These are phyloP conservation scores for Sebastes schlegelii DNA, from an alignment of 2,113 vertebrate genomes.

Conservation along the genomic window DNA sequence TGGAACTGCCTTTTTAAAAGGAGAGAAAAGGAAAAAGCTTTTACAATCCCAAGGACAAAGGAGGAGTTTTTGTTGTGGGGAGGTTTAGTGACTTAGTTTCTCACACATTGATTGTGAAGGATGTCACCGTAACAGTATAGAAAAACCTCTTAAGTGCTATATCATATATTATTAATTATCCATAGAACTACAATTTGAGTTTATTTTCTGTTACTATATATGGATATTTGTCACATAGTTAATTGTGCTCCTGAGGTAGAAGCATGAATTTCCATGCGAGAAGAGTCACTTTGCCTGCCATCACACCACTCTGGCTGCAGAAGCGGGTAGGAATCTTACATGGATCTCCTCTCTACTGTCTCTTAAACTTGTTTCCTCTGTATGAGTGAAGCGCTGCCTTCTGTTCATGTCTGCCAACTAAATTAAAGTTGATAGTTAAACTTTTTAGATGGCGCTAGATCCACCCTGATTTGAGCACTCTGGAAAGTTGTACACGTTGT, in stretches of 20 bases:
- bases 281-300: conserved; percentile 92
- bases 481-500: too few species aligned
- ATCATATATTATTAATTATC: not conserved
- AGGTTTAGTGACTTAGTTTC: conserved; percentile 82
- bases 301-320: conserved; percentile 90
- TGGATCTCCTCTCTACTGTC: conserved; percentile 38
- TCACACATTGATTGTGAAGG: conserved; percentile 73
- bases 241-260: conserved; percentile 72
- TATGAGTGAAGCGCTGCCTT: not conserved
- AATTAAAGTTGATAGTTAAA: not conserved
- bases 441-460: not conserved
- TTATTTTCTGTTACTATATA: conserved; percentile 55
- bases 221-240: conserved; percentile 55
- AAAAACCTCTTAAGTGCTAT: not conserved
- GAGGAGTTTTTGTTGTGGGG: conserved; percentile 84
- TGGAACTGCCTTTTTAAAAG: conserved; percentile 67
- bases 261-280: conserved; percentile 92
- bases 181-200: not conserved
- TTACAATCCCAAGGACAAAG: conserved; percentile 90
- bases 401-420: not conserved
- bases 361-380: not conserved
- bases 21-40: conserved; percentile 60
- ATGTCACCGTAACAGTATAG: conserved; percentile 16
- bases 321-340: conserved; percentile 88
- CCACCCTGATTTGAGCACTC: not conserved